Evolutionary conservation across 2,113 vertebrate species (phyloP).

Genomic region (Cacatua alba): DNA sequence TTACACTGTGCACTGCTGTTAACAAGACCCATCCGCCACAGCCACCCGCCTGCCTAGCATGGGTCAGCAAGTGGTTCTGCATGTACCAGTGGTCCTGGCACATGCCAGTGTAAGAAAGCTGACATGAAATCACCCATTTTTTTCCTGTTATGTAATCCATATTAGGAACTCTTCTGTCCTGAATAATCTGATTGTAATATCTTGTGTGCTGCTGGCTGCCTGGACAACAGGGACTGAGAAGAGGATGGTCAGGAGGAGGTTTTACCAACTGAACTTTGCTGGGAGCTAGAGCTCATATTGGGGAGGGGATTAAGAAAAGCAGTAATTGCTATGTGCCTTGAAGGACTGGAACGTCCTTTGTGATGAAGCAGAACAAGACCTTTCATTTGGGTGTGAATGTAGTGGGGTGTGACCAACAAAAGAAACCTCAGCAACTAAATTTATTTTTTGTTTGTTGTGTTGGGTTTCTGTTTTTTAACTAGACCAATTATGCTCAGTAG

Average conservation of each 20-base stretch:
- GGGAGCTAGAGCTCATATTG: background rate
- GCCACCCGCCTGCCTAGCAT: background rate
- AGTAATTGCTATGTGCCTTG: background rate
- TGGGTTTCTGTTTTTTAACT: background rate
- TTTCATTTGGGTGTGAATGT: background rate
- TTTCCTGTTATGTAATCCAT: background rate
- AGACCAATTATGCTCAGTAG: background rate
- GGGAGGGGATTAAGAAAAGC: background rate
- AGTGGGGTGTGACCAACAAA: background rate
- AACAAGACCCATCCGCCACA: background rate
- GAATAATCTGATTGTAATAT: background rate
- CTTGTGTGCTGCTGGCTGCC: background rate
- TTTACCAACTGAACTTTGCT: background rate
- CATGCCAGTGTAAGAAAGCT: background rate
- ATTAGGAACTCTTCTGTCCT: background rate
- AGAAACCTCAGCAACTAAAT: background rate
- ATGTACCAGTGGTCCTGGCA: background rate
- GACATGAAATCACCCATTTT: background rate
- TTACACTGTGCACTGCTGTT: background rate
- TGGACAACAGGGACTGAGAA: background rate
- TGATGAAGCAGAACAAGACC: background rate
- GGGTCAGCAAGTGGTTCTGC: background rate
- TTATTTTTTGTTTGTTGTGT: background rate
- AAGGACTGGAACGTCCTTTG: background rate
- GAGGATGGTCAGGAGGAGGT: background rate